Percentiles rank a stretch among this genome's conserved stretches.
Evolutionary conservation across 2,113 vertebrate species (phyloP).

Genomic region (Aspidoscelis tigris): DNA sequence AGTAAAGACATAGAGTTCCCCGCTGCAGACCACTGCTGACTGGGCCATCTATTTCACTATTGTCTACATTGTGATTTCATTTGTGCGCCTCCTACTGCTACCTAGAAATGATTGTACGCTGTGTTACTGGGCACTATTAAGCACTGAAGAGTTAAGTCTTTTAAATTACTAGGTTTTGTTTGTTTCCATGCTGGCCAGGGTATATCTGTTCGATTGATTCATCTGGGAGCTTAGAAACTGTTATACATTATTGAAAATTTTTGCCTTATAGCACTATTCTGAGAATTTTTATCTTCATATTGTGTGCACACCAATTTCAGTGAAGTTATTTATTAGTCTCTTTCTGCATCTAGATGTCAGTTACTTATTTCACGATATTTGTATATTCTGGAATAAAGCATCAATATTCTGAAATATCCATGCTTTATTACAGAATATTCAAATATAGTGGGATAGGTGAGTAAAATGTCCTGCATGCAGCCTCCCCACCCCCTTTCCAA

Average conservation of each 20-base stretch:
- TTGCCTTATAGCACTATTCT: neutral
- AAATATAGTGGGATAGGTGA: too few species aligned
- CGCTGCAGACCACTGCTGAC: too few species aligned
- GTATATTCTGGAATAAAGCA: too few species aligned
- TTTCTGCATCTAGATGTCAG: neutral
- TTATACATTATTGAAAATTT: neutral
- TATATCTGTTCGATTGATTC: constrained; percentile 8
- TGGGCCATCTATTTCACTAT: neutral
- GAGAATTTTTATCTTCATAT: neutral
- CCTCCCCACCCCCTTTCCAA: neutral
- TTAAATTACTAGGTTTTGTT: constrained; percentile 3
- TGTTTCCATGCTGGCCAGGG: constrained; percentile 9
- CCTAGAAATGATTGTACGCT: neutral
- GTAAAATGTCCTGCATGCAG: too few species aligned
- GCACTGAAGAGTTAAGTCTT: constrained; percentile 17
- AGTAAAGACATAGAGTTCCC: too few species aligned
- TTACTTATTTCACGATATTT: too few species aligned
- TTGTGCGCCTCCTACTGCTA: neutral
- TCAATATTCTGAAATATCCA: too few species aligned
- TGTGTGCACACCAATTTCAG: neutral
- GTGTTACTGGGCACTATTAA: constrained; percentile 9
- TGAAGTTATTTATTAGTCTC: neutral
- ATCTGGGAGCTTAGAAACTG: constrained; percentile 25
- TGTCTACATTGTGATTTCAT: neutral
- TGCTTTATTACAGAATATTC: too few species aligned